These are phyloP conservation scores for Acrocephalus kingi DNA, from an alignment of 2,113 vertebrate genomes.

Conservation along the genomic window DNA sequence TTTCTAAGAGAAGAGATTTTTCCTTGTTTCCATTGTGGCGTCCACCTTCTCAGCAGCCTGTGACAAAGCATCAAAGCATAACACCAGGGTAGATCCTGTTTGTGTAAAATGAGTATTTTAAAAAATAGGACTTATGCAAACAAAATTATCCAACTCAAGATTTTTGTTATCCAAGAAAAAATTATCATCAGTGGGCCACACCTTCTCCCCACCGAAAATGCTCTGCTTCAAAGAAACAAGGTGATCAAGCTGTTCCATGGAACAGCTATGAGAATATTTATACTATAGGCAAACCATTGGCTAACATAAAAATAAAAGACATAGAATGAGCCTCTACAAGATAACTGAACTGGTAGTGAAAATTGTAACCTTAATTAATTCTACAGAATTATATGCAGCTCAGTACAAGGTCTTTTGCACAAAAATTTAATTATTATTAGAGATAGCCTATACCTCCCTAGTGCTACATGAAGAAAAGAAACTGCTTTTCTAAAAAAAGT, in stretches of 20 bases:
- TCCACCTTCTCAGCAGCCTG: background rate
- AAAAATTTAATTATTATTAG: background rate
- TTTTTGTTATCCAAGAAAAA: background rate
- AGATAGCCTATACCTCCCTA: background rate
- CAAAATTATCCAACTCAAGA: background rate
- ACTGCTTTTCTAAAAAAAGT: background rate
- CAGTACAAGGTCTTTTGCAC: rapidly evolving
- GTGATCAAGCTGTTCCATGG: background rate
- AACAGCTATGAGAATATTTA: background rate
- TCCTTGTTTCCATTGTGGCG: background rate
- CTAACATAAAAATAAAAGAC: background rate
- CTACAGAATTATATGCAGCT: background rate
- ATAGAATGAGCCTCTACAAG: background rate
- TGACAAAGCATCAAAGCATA: background rate
- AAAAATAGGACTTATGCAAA: background rate
- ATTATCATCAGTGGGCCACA: background rate
- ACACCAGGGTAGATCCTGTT: background rate
- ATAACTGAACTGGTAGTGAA: background rate
- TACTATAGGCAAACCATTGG: background rate
- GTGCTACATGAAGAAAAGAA: background rate
- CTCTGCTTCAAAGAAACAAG: background rate
- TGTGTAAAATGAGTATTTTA: background rate
- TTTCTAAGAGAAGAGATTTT: background rate
- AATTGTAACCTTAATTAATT: background rate
- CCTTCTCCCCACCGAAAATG: background rate